Evolutionary conservation across 2,888 invertebrate species (phyloP).

Genomic region (Nomada fucata): DNA sequence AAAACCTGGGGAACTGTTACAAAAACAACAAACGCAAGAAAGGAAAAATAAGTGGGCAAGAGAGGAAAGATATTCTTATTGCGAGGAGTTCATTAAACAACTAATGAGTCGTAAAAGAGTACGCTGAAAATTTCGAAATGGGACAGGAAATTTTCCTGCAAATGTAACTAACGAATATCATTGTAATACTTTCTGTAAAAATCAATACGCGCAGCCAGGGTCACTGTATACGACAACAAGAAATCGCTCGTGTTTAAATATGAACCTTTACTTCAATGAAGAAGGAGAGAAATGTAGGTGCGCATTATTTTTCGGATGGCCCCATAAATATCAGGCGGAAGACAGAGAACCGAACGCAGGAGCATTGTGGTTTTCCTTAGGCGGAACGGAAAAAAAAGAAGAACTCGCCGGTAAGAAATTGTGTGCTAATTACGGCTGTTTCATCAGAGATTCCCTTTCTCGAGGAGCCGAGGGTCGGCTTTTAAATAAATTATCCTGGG

Average conservation of each 20-base stretch:
- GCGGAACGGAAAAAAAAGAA: conserved; percentile 41
- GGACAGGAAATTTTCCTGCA: too few species aligned
- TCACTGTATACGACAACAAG: background rate
- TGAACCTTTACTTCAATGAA: too few species aligned
- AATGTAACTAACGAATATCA: too few species aligned
- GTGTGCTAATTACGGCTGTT: conserved; percentile 72
- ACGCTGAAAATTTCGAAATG: too few species aligned
- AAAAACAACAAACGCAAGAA: conserved; percentile 4
- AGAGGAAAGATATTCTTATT: background rate
- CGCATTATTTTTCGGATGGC: too few species aligned
- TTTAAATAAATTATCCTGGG: conserved; percentile 74
- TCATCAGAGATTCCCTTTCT: conserved; percentile 68
- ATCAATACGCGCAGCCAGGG: too few species aligned
- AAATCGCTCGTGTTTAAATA: background rate
- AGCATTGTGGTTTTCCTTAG: conserved; percentile 53
- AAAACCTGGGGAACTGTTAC: background rate
- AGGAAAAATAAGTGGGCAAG: background rate
- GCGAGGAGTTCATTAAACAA: too few species aligned
- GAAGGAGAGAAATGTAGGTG: background rate
- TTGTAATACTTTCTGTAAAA: too few species aligned
- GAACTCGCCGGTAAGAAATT: conserved; percentile 62
- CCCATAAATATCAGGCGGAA: too few species aligned
- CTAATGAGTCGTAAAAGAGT: too few species aligned
- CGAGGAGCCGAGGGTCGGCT: conserved; percentile 53
- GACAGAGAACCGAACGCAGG: conserved; percentile 14